Evolutionary conservation across 2,797 vertebrate genomes (phyloP).

Genomic region (Diplodus puntazzo): DNA sequence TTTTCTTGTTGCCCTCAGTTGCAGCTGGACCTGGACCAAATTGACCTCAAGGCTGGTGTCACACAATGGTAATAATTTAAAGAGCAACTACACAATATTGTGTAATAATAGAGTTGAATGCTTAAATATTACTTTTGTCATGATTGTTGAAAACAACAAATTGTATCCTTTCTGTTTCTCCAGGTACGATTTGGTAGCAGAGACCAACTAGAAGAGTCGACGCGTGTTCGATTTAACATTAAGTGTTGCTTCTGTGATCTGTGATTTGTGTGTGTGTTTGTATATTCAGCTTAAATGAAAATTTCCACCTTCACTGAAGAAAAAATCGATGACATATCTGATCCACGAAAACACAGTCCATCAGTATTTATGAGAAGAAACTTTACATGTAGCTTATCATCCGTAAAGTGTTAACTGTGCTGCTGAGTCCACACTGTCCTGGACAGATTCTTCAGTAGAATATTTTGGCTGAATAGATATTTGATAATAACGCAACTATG

Average conservation of each 20-base stretch:
- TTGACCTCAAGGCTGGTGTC: constrained; percentile 87
- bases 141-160: background rate
- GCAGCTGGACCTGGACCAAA: constrained; percentile 89
- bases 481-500: constrained; percentile 75
- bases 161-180: constrained; percentile 44
- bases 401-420: constrained; percentile 60
- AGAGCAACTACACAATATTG: background rate
- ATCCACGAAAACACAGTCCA: constrained; percentile 52
- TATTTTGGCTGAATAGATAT: constrained; percentile 73
- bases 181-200: constrained; percentile 86
- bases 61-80: constrained; percentile 88
- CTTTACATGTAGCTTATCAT: constrained; percentile 62
- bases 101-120: background rate
- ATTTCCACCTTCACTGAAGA: constrained; percentile 63
- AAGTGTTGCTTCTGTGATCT: constrained; percentile 70
- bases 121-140: background rate
- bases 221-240: constrained; percentile 55
- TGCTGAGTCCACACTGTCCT: constrained; percentile 42
- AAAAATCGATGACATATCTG: constrained; percentile 35
- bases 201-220: constrained; percentile 76
- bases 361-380: constrained; percentile 66
- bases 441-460: constrained; percentile 67
- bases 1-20: constrained; percentile 78
- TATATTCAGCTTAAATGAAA: constrained; percentile 75
- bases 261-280: constrained; percentile 68